phyloP scores from a whole-genome alignment of 2,113 vertebrate genomes.

The Miniopterus natalensis region DNA sequence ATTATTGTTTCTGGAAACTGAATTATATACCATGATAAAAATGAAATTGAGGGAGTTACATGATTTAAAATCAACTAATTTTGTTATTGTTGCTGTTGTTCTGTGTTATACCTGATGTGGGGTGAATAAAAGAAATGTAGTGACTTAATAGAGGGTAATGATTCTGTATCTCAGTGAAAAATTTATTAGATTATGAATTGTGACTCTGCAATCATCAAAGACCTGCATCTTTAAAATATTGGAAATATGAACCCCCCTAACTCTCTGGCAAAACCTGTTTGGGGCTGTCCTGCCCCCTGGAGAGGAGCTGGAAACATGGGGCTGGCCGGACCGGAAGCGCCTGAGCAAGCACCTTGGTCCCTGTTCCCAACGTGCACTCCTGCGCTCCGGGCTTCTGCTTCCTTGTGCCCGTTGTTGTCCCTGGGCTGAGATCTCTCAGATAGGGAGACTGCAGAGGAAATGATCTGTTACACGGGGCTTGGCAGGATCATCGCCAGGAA shows the following conservation, averaged over 20 bases:
- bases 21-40: not conserved
- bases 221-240: not conserved
- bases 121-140: not conserved
- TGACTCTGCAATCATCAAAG: not conserved
- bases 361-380: not conserved
- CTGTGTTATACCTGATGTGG: not conserved
- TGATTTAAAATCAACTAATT: not conserved
- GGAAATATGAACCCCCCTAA: not conserved
- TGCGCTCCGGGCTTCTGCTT: not conserved
- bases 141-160: not conserved
- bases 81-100: not conserved
- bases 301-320: slow-evolving; percentile 38
- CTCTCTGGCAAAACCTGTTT: not conserved
- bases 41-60: not conserved
- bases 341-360: slow-evolving; percentile 28
- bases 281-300: slow-evolving; percentile 66
- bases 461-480: not conserved
- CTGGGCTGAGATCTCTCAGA: slow-evolving; percentile 17
- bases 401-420: slow-evolving; percentile 40
- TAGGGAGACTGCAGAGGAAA: slow-evolving; percentile 61
- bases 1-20: not conserved
- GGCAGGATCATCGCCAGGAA: not conserved
- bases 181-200: not conserved
- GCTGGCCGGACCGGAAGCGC: not conserved
- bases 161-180: not conserved